phyloP scores from a whole-genome alignment of 2,797 vertebrate genomes.

The Ctenochaetus hawaiiensis region DNA sequence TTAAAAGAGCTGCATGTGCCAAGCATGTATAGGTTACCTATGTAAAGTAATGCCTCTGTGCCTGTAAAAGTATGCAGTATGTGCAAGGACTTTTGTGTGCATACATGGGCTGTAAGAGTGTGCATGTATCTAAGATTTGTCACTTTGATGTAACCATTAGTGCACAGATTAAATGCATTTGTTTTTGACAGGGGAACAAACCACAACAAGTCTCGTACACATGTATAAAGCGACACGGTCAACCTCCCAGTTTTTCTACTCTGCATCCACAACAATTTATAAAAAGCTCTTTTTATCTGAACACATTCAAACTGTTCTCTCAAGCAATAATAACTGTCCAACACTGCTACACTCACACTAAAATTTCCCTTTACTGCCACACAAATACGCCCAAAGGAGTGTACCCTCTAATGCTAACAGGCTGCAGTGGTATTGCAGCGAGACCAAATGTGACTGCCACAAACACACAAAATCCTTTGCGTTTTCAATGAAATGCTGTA shows the following conservation, averaged over 20 bases:
- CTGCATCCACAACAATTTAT: slow-evolving; percentile 1
- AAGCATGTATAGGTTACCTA: slow-evolving; percentile 68
- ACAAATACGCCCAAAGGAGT: slow-evolving; percentile 32
- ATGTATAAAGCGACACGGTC: not conserved
- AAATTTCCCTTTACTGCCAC: slow-evolving; percentile 1
- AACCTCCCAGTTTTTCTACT: slow-evolving; percentile 1
- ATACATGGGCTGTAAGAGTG: not conserved
- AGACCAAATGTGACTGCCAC: slow-evolving; percentile 29
- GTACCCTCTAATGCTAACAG: not conserved
- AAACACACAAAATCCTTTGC: slow-evolving; percentile 35
- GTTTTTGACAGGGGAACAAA: slow-evolving; percentile 1
- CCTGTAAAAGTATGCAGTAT: slow-evolving; percentile 55
- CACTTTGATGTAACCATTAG: slow-evolving; percentile 9
- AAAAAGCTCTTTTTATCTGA: slow-evolving; percentile 5
- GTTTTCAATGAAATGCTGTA: slow-evolving; percentile 33
- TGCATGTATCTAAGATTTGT: slow-evolving; percentile 22
- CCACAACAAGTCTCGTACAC: slow-evolving; percentile 11
- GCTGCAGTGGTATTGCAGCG: slow-evolving; percentile 3
- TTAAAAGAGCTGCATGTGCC: slow-evolving; percentile 65
- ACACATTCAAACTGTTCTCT: slow-evolving; percentile 24
- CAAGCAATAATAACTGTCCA: slow-evolving; percentile 9
- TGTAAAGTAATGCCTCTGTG: slow-evolving; percentile 61
- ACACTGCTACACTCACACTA: slow-evolving; percentile 21
- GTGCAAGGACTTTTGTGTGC: slow-evolving; percentile 58
- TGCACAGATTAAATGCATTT: slow-evolving; percentile 7